These are phyloP conservation scores for Tragelaphus scriptus DNA, from an alignment of 2,113 vertebrate species.

Conservation along the genomic window DNA sequence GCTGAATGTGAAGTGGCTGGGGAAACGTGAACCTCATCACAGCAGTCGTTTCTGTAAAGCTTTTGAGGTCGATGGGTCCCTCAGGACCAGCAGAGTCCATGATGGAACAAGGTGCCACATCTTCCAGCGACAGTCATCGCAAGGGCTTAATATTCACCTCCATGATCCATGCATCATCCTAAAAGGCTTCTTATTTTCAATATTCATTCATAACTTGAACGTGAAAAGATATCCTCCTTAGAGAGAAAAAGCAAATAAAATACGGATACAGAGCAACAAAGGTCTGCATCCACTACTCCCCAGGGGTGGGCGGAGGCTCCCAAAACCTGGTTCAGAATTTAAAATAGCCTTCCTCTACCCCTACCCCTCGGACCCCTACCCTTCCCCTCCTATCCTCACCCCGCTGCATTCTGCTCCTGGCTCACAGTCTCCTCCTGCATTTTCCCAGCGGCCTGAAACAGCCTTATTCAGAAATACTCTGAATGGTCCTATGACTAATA, in stretches of 20 bases:
- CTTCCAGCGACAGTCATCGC: not conserved
- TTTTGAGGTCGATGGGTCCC: accelerated
- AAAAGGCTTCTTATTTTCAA: not conserved
- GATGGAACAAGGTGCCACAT: accelerated
- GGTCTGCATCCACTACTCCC: not conserved
- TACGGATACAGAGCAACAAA: not conserved
- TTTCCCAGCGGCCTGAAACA: not conserved
- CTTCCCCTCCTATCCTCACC: not conserved
- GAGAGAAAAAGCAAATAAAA: not conserved
- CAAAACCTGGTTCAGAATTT: not conserved
- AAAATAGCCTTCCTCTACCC: not conserved
- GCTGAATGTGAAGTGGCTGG: not conserved
- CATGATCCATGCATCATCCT: not conserved
- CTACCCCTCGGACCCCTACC: not conserved
- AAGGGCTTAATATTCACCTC: not conserved
- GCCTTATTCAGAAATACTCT: not conserved
- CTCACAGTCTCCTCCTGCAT: accelerated
- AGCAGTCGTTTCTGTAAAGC: accelerated
- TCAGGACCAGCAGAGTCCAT: too few species aligned
- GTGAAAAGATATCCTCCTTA: not conserved
- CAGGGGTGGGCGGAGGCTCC: not conserved
- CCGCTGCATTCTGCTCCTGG: not conserved
- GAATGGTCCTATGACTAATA: not conserved
- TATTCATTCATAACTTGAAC: not conserved
- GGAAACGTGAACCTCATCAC: not conserved